Evolutionary conservation across 1,140 invertebrate genomes (phyloP).

Genomic region (Drosophila aff.): DNA sequence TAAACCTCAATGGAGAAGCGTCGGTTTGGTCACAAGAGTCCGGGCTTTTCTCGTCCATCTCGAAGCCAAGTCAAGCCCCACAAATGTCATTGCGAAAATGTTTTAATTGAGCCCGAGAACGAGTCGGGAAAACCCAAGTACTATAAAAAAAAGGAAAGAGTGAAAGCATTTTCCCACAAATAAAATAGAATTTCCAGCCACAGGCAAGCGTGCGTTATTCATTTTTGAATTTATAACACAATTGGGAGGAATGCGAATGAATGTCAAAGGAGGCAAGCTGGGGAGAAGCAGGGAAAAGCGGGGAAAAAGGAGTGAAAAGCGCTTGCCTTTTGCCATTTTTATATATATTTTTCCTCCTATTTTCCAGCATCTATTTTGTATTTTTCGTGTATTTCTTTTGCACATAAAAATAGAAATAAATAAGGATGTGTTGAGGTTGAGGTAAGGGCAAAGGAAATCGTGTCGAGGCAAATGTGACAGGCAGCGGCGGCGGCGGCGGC

Average conservation of each 20-base stretch:
- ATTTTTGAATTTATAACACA: conserved; percentile 84
- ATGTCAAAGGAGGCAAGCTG: conserved; percentile 47
- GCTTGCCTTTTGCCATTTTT: conserved; percentile 45
- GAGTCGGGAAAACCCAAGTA: conserved; percentile 18
- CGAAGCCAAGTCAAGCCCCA: conserved; percentile 35
- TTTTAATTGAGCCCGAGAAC: conserved; percentile 44
- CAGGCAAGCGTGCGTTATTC: conserved; percentile 82
- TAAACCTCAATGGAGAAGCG: conserved; percentile 17
- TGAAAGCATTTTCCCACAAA: conserved; percentile 69
- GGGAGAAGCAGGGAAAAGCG: neutral
- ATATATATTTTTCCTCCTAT: conserved; percentile 3
- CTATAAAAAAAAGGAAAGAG: conserved; percentile 28
- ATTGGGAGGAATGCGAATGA: conserved; percentile 73
- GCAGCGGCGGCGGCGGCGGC: conserved; percentile 4
- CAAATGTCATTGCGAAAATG: conserved; percentile 54
- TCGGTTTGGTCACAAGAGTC: conserved; percentile 5
- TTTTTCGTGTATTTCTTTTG: conserved; percentile 14
- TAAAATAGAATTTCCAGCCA: conserved; percentile 79
- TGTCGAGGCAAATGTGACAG: conserved; percentile 75
- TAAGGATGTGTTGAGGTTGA: conserved; percentile 49
- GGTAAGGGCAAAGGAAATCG: conserved; percentile 67
- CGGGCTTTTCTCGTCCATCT: conserved; percentile 5
- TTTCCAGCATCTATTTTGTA: conserved; percentile 7
- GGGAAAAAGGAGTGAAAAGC: conserved; percentile 62
- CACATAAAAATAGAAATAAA: conserved; percentile 78